These are phyloP conservation scores for Papilio polytes DNA, from an alignment of 1,140 invertebrate species.

Conservation along the genomic window DNA sequence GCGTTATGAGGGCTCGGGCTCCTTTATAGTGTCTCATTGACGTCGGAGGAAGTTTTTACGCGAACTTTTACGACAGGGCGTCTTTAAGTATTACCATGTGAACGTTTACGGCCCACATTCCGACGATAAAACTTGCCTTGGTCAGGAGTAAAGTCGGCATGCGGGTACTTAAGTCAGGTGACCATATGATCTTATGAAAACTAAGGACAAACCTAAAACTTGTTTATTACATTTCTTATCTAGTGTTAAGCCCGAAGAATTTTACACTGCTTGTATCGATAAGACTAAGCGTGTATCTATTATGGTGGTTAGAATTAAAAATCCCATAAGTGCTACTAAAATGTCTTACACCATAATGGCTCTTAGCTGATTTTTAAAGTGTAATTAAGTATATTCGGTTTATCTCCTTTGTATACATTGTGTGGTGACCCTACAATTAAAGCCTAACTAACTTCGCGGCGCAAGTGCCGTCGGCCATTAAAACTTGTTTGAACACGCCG, in stretches of 20 bases:
- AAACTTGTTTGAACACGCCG: constrained; percentile 47
- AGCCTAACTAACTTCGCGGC: constrained; percentile 32
- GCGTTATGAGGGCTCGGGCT: constrained; percentile 7
- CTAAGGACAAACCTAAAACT: neutral
- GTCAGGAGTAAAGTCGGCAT: constrained; percentile 36
- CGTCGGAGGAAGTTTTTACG: constrained; percentile 51
- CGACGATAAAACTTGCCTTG: constrained; percentile 49
- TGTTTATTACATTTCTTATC: neutral
- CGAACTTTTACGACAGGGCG: constrained; percentile 48
- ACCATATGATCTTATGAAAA: neutral
- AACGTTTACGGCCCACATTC: constrained; percentile 51
- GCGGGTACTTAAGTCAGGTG: constrained; percentile 38
- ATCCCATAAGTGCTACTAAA: too few species aligned
- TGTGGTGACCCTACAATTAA: constrained; percentile 28
- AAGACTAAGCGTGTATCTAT: neutral
- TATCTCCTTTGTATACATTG: neutral
- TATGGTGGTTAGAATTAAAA: too few species aligned
- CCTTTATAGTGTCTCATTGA: constrained; percentile 37
- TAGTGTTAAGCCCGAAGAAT: neutral
- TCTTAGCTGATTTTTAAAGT: neutral
- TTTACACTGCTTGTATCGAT: neutral
- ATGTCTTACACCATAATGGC: too few species aligned
- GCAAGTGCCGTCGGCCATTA: constrained; percentile 42
- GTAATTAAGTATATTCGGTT: neutral
- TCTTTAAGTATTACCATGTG: constrained; percentile 52